Percentiles rank a stretch among this genome's conserved stretches.
phyloP scores from a whole-genome alignment of 1,140 invertebrate species.

The Potamilus streckersoni region DNA sequence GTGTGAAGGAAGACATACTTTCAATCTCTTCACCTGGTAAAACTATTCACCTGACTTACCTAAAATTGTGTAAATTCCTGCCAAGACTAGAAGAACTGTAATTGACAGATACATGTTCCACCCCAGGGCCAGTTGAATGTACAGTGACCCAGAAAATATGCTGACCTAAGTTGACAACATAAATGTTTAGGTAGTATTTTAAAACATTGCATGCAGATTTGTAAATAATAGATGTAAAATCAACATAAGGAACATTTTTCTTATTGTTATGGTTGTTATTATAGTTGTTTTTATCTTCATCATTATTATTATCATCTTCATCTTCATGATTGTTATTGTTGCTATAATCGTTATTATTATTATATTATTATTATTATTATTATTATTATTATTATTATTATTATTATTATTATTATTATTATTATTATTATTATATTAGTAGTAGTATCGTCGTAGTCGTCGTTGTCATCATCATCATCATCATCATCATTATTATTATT shows the following conservation, averaged over 20 bases:
- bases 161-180: slow-evolving; percentile 62
- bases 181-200: neutral
- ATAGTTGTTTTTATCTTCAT: neutral
- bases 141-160: slow-evolving; percentile 70
- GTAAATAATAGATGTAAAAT: neutral
- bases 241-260: neutral
- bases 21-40: too few species aligned
- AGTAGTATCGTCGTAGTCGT: too few species aligned
- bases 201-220: neutral
- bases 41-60: slow-evolving; percentile 15
- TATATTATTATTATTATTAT: neutral
- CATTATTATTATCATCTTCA: neutral
- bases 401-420: neutral
- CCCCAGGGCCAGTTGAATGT: slow-evolving; percentile 67
- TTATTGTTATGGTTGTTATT: neutral
- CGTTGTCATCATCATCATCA: too few species aligned
- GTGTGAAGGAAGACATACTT: too few species aligned
- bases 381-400: neutral
- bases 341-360: neutral
- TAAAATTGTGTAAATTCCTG: slow-evolving; percentile 66
- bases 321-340: neutral
- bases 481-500: neutral
- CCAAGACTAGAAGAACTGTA: slow-evolving; percentile 66
- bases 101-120: slow-evolving; percentile 69
- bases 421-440: too few species aligned